Percentiles rank a stretch among this genome's conserved stretches.
These are phyloP conservation scores for Aromia moschata DNA, from an alignment of 2,888 invertebrate species.

Conservation along the genomic window DNA sequence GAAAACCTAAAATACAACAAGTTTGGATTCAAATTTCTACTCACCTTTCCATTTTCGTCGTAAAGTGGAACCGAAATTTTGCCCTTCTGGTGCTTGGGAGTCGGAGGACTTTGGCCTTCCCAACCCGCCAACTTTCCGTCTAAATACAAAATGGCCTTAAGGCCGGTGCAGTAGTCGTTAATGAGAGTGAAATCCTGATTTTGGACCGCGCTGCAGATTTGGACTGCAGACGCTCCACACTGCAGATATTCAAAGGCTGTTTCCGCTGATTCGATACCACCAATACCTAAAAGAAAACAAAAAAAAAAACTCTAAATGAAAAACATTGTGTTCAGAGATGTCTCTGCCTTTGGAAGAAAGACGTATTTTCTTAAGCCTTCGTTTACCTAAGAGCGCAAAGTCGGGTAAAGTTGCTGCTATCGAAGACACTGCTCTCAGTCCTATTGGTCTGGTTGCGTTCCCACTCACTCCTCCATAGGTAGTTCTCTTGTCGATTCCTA, in stretches of 20 bases:
- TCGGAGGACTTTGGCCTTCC: slow-evolving; percentile 96
- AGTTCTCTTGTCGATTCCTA: slow-evolving; percentile 82
- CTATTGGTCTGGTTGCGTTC: slow-evolving; percentile 95
- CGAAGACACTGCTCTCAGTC: slow-evolving; percentile 88
- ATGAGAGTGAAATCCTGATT: slow-evolving; percentile 98
- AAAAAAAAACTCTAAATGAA: too few species aligned
- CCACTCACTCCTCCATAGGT: slow-evolving; percentile 94
- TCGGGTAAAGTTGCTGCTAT: slow-evolving; percentile 85
- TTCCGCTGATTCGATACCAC: slow-evolving; percentile 97
- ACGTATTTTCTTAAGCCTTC: too few species aligned
- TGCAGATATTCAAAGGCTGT: slow-evolving; percentile 93
- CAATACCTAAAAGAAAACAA: slow-evolving; percentile 74
- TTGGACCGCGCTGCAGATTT: slow-evolving; percentile 96
- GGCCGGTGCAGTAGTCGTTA: slow-evolving; percentile 91
- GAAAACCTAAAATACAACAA: too few species aligned
- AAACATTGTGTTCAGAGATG: too few species aligned
- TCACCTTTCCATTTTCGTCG: slow-evolving; percentile 63
- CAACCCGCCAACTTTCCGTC: slow-evolving; percentile 77
- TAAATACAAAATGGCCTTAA: slow-evolving; percentile 87
- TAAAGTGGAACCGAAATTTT: slow-evolving; percentile 79
- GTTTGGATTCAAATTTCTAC: neutral
- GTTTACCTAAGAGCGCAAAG: slow-evolving; percentile 91
- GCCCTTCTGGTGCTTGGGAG: slow-evolving; percentile 89
- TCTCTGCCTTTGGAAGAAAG: too few species aligned
- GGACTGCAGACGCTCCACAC: slow-evolving; percentile 91